A percentile compares a stretch with the other conserved stretches of the same genome.
Conservation (phyloP, 2,888 invertebrate genomes). For the Willowsia nigromaculata region DNA sequence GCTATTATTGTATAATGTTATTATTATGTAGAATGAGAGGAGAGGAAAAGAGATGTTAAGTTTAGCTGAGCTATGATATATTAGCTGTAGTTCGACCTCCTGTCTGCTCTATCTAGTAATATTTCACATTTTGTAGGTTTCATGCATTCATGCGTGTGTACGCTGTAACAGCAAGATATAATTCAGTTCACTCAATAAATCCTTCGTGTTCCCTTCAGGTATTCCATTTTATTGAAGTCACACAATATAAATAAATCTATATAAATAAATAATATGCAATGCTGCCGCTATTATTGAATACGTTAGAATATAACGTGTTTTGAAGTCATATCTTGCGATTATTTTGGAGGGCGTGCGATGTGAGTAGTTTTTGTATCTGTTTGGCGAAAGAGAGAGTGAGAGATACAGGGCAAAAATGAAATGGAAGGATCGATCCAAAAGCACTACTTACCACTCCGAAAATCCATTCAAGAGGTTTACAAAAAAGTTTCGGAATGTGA, state of each 20-base stretch:
- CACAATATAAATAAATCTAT: background rate
- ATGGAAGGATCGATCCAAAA: slow-evolving; percentile 69
- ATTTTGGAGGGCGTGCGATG: background rate
- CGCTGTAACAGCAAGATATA: slow-evolving; percentile 45
- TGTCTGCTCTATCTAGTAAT: slow-evolving; percentile 33
- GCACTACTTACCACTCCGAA: slow-evolving; percentile 57
- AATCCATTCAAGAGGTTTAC: slow-evolving; percentile 53
- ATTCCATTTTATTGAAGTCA: slow-evolving; percentile 52
- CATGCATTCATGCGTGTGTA: slow-evolving; percentile 31
- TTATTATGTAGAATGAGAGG: background rate
- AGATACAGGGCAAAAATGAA: slow-evolving; percentile 57
- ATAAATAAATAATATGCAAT: slow-evolving; percentile 18
- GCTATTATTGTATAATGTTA: background rate
- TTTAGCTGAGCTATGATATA: slow-evolving; percentile 33
- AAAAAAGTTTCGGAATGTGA: slow-evolving; percentile 46
- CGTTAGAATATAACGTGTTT: background rate
- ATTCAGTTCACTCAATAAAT: slow-evolving; percentile 35
- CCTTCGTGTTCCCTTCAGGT: slow-evolving; percentile 45
- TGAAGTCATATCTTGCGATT: background rate
- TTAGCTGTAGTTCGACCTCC: slow-evolving; percentile 34
- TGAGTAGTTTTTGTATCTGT: slow-evolving; percentile 32
- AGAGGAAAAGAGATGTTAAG: background rate
- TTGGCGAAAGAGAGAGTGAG: background rate
- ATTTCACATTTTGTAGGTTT: slow-evolving; percentile 48
- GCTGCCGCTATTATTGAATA: background rate